Evolutionary conservation across 2,113 vertebrate genomes (phyloP).

Genomic region (Psophia crepitans): DNA sequence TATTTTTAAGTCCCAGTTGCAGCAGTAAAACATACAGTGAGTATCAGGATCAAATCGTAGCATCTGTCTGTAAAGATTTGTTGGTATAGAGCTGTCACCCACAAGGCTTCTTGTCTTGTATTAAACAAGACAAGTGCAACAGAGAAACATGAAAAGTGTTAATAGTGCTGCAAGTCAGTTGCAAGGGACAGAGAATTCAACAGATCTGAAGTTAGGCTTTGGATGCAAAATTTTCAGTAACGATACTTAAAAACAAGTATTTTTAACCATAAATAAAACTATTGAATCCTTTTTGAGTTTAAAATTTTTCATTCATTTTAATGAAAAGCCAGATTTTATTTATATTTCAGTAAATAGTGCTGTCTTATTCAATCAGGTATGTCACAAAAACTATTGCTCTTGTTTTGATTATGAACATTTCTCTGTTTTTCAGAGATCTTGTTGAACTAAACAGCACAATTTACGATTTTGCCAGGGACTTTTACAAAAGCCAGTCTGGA

Average conservation of each 20-base stretch:
- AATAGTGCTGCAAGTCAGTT: not conserved
- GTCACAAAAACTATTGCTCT: not conserved
- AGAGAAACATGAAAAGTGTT: slow-evolving; percentile 8
- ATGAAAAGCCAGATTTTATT: not conserved
- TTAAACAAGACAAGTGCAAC: slow-evolving; percentile 24
- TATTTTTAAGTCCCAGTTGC: not conserved
- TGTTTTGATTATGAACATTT: not conserved
- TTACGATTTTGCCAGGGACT: not conserved
- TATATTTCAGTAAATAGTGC: not conserved
- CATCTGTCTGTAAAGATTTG: slow-evolving; percentile 35
- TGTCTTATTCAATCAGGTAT: not conserved
- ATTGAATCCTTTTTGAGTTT: not conserved
- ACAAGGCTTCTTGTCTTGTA: not conserved
- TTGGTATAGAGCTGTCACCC: slow-evolving; percentile 37
- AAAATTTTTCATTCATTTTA: not conserved
- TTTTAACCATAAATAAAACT: not conserved
- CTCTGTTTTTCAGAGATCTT: not conserved
- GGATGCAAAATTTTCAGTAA: not conserved
- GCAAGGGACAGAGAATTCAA: not conserved
- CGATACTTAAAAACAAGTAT: not conserved
- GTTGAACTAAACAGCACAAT: not conserved
- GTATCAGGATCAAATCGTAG: slow-evolving; percentile 17
- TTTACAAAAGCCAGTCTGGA: not conserved
- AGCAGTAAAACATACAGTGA: not conserved
- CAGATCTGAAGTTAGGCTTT: not conserved